Conservation (phyloP, 2,797 vertebrate species). For the Aphelocoma californica region DNA sequence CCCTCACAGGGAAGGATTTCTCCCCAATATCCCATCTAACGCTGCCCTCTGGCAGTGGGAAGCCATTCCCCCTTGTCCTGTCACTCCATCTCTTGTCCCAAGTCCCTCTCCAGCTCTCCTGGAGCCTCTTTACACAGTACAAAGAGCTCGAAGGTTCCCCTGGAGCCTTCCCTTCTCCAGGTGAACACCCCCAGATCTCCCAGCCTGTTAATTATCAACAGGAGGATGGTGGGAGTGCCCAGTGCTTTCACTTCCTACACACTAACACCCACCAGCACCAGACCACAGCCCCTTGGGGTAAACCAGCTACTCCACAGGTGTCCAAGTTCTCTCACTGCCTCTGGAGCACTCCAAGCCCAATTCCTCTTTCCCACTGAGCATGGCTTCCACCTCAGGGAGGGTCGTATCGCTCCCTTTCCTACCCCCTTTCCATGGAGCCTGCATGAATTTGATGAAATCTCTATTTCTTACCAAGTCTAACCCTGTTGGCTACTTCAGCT, state of each 20-base stretch:
- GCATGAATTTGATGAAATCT: background rate
- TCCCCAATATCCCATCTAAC: background rate
- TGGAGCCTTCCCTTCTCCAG: background rate
- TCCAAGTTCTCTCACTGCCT: background rate
- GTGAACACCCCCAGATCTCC: background rate
- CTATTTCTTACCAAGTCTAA: background rate
- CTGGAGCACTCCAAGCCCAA: background rate
- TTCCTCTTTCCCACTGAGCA: accelerated
- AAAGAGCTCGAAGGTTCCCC: background rate
- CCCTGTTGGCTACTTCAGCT: conserved; percentile 8
- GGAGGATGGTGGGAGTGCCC: background rate
- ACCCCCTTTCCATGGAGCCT: background rate
- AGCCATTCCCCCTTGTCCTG: background rate
- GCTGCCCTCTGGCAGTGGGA: background rate
- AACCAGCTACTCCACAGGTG: background rate
- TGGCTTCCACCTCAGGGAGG: background rate
- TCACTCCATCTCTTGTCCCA: background rate
- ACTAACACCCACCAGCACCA: background rate
- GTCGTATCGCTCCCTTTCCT: accelerated
- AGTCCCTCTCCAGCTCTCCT: background rate
- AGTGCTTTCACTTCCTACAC: too few species aligned
- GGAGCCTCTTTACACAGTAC: background rate
- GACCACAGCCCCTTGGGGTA: background rate
- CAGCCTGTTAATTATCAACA: background rate
- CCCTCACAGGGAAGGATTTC: accelerated